Percentiles rank a stretch among this genome's conserved stretches.
phyloP scores from a whole-genome alignment of 2,113 vertebrate species.

The Pteropus alecto region DNA sequence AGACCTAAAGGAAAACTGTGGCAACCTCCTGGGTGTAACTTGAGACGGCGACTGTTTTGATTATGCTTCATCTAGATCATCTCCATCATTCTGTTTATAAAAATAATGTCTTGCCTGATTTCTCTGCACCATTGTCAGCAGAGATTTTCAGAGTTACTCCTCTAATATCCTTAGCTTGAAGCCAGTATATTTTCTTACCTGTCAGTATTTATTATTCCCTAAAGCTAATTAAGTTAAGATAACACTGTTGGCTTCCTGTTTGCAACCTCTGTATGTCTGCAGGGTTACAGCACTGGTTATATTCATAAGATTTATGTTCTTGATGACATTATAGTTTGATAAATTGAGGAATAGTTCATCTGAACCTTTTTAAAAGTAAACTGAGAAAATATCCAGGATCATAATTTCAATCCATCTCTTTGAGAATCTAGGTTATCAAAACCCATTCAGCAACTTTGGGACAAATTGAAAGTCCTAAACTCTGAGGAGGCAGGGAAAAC shows the following conservation, averaged over 20 bases:
- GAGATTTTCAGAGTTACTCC: background rate
- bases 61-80: background rate
- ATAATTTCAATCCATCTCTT: slow-evolving; percentile 5
- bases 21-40: background rate
- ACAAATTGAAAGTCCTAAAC: too few relatives aligned
- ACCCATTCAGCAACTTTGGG: background rate
- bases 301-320: background rate
- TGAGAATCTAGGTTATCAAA: background rate
- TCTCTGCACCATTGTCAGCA: background rate
- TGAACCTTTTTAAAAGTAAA: slow-evolving; percentile 10
- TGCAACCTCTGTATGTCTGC: background rate
- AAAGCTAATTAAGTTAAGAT: background rate
- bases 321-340: background rate
- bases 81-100: background rate
- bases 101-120: background rate
- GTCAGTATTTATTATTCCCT: background rate
- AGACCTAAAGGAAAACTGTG: background rate
- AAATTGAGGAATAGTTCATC: background rate
- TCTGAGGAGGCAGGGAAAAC: too few relatives aligned
- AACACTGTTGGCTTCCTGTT: background rate
- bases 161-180: background rate
- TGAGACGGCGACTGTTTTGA: background rate
- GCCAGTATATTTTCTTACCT: background rate
- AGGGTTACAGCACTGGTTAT: background rate
- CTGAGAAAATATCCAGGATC: slow-evolving; percentile 3